phyloP scores from a whole-genome alignment of 1,140 invertebrate genomes.

The Mylabris phalerata region DNA sequence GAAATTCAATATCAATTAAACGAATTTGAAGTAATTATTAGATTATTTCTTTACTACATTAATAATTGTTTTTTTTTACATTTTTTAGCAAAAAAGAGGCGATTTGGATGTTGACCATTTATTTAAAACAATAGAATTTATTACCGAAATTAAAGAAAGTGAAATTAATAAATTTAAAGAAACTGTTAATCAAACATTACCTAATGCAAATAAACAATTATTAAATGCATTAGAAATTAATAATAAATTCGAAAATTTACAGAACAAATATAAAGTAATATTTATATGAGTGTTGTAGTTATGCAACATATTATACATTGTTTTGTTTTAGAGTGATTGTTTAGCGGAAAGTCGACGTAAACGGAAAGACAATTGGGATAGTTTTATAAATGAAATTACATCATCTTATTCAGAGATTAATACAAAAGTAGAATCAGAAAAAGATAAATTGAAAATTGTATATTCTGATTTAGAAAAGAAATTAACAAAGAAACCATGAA shows the following conservation, averaged over 20 bases:
- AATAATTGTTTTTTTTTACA: conserved; percentile 11
- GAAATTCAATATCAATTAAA: conserved; percentile 75
- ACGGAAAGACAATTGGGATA: conserved; percentile 15
- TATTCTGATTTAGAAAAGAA: conserved; percentile 19
- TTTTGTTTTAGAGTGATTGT: conserved; percentile 26
- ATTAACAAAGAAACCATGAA: conserved; percentile 14
- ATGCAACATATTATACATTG: not conserved
- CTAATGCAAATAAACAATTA: conserved; percentile 58
- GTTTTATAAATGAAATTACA: conserved; percentile 19
- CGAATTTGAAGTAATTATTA: conserved; percentile 67
- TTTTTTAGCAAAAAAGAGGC: conserved; percentile 59
- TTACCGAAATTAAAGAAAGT: conserved; percentile 68
- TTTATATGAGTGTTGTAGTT: conserved; percentile 7
- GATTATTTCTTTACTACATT: not conserved
- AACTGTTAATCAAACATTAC: conserved; percentile 53
- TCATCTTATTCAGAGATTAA: conserved; percentile 20
- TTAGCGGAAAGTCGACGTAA: conserved; percentile 13
- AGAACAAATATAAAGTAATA: conserved; percentile 48
- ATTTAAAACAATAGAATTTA: conserved; percentile 67
- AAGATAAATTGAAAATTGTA: conserved; percentile 11
- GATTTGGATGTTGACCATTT: conserved; percentile 73
- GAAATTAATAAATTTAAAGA: conserved; percentile 58
- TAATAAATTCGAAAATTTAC: conserved; percentile 49
- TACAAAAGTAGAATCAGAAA: conserved; percentile 8
- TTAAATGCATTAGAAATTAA: conserved; percentile 58